These are phyloP conservation scores for Macrotus californicus DNA, from an alignment of 2,113 vertebrate species.

Conservation along the genomic window DNA sequence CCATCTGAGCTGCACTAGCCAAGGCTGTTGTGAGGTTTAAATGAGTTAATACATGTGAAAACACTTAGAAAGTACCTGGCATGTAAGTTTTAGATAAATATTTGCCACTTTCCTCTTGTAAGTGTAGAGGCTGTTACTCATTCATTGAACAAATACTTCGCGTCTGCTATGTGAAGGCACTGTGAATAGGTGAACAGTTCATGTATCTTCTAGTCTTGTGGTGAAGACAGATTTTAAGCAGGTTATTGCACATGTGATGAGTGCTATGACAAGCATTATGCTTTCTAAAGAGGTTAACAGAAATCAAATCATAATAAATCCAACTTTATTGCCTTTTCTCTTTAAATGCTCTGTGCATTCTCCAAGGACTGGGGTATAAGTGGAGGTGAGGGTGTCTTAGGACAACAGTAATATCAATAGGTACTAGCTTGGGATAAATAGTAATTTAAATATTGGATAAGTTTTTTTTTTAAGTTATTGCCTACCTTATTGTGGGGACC, in stretches of 20 bases:
- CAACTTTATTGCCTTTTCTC: not conserved
- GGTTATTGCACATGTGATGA: not conserved
- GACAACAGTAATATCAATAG: not conserved
- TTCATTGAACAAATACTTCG: not conserved
- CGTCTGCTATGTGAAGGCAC: not conserved
- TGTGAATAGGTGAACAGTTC: not conserved
- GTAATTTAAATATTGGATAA: constrained; percentile 11
- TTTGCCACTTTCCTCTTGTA: not conserved
- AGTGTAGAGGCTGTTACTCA: not conserved
- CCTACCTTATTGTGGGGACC: not conserved
- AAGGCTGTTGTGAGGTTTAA: not conserved
- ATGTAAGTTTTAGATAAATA: not conserved
- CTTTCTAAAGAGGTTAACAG: not conserved
- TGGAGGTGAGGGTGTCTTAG: not conserved
- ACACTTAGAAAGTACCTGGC: not conserved
- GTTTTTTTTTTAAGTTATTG: not conserved
- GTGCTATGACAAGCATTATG: not conserved
- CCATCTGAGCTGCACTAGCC: no score
- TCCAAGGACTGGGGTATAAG: not conserved
- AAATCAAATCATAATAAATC: not conserved
- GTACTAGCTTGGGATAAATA: not conserved
- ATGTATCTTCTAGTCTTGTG: not conserved
- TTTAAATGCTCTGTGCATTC: not conserved
- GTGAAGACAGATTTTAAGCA: constrained; percentile 13
- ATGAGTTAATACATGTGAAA: not conserved